Conservation (phyloP, 2,113 vertebrate genomes). For the Sula dactylatra region DNA sequence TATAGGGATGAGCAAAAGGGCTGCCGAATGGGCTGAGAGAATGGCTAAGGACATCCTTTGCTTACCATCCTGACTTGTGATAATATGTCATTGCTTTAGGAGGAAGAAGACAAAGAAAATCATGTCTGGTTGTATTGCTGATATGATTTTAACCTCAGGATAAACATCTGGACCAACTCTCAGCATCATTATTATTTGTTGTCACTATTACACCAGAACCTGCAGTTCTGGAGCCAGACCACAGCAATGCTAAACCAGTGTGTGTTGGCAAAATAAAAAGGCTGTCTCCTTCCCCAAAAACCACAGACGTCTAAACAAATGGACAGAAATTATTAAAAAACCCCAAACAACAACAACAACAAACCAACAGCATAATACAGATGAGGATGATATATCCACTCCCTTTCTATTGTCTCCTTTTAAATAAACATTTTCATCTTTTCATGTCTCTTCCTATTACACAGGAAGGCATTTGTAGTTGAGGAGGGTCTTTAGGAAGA, state of each 20-base stretch:
- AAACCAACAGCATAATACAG: background rate
- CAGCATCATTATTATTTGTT: background rate
- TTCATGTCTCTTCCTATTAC: background rate
- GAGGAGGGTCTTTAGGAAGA: background rate
- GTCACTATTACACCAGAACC: background rate
- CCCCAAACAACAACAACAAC: fast-evolving
- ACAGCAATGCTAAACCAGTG: background rate
- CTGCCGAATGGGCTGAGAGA: background rate
- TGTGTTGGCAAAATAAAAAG: background rate
- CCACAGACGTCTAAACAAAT: background rate
- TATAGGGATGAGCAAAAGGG: background rate
- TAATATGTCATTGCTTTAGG: background rate
- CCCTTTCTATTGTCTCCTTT: background rate
- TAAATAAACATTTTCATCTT: background rate
- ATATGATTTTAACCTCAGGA: slow-evolving; percentile 26
- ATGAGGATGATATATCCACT: background rate
- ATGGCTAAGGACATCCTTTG: background rate
- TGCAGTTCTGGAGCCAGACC: background rate
- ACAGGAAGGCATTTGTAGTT: background rate
- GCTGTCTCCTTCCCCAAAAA: background rate
- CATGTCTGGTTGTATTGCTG: background rate
- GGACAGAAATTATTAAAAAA: background rate
- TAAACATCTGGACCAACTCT: slow-evolving; percentile 38
- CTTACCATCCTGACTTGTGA: background rate
- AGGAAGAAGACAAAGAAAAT: slow-evolving; percentile 24